A percentile compares a stretch with the other conserved stretches of the same genome.
Conservation (phyloP, 2,888 invertebrate genomes). For the Adelphocoris suturalis region DNA sequence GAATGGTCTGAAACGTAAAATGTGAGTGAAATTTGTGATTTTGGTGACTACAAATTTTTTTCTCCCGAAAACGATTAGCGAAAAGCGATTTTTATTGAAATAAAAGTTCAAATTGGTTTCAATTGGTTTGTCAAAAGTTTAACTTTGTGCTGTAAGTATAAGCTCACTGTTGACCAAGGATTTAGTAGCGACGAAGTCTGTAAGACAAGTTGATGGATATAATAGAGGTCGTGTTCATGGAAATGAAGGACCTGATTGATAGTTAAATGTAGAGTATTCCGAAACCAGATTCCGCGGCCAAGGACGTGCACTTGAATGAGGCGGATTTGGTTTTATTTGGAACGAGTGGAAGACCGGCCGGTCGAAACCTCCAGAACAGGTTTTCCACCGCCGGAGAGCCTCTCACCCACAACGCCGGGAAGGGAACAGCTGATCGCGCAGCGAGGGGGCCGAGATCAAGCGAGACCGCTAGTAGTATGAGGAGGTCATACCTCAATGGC, state of each 20-base stretch:
- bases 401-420: constrained; percentile 44
- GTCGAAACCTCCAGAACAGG: constrained; percentile 3
- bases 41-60: too few relatives aligned
- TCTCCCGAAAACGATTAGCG: too few relatives aligned
- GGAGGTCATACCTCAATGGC: constrained; percentile 61
- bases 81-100: too few relatives aligned
- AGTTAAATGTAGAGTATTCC: constrained; percentile 21
- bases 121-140: too few relatives aligned
- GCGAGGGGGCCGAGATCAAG: constrained; percentile 27
- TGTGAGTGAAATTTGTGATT: too few relatives aligned
- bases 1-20: too few relatives aligned
- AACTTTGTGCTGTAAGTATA: too few relatives aligned
- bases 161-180: not conserved
- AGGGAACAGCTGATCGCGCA: constrained; percentile 43
- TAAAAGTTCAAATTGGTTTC: too few relatives aligned
- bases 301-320: constrained; percentile 54
- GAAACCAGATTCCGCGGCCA: constrained; percentile 37
- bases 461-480: constrained; percentile 44
- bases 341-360: not conserved
- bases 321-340: constrained; percentile 29
- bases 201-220: not conserved
- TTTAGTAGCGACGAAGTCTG: not conserved
- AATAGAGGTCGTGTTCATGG: not conserved
- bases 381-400: not conserved
- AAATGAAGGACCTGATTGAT: not conserved